Evolutionary conservation across 2,797 vertebrate genomes (phyloP), one percentile per base, ranked within the genome.

Genomic region (Gorsachius magnificus): DNA sequence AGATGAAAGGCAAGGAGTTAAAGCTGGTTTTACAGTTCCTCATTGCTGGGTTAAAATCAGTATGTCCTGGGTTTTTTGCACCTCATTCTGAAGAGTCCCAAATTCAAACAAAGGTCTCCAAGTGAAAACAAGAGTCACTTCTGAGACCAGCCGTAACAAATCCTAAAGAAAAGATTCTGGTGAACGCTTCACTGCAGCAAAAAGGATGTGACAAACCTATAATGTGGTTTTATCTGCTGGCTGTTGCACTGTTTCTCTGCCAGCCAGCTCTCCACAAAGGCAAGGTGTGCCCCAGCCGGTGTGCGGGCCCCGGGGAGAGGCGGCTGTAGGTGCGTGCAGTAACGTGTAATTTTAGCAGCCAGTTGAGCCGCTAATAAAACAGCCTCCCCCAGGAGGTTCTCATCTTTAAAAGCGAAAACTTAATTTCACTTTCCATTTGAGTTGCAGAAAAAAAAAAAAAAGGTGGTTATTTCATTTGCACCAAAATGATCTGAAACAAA

Each of bases 1-100:
- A 91, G 68, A 88, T 21, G 93, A 94, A 96, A 95, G 70, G 71
- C 43, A 96, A 63, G 72, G 21, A 21, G 61, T 91, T 92, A 88
- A 65, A 57, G 53, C 51, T 70, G 65, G 45, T 22, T 54, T 71
- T 54, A 14, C 6, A 20, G 28, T 1, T 68, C 50, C 56, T 45
- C n/a, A 6, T 17, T 7, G 7, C 75, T n/a, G 61, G 14, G 9
- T 46, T 58, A 54, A 56, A 50, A 50, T 33, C 41, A 68, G 13
- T 3, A 25, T 12, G 22, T 14, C n/a, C 70, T 43, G 63, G 63
- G 35, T 79, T 72, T 83, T 72, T 85, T 85, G 78, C 38, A 53
- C 8, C 51, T 54, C 31, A 13, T 80, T 36, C 83, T 28, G 45
- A 6, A n/a, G 19, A 41, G 50, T 7, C 82, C 35, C 31, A 5